Base-by-base conservation (phyloP, 1,140 invertebrate species). In the Colletes latitarsis region DNA sequence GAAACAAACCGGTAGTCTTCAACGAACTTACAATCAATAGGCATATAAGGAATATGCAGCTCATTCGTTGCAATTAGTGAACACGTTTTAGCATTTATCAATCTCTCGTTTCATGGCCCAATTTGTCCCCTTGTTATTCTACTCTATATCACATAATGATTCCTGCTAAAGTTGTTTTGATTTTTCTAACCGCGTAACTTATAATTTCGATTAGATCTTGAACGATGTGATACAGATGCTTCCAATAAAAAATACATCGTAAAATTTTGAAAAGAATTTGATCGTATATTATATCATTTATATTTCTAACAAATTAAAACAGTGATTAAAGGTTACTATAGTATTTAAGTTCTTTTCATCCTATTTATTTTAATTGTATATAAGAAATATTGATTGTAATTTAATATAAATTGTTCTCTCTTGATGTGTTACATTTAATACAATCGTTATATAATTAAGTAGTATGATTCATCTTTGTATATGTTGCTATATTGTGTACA, bases 21-120 rank as follows among this genome's bases (percentile, higher is more conserved):
- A 12, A 12, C 43, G 19, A 77, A 39, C 19, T 73, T 57, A 81
- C 62, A 85, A 85, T 84, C 67, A 71, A 84, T 85, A 85, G 74
- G 77, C 12, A 68, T 76, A 57, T 63, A 21, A 67, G 74, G 63
- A 84, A 72, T 49, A 41, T 78, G 58, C 49, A 67, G 46, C 70
- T 63, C 62, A 30, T 77, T 72, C 43, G 30, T 78, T 72, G 30
- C 57, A 72, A 57, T 77, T 39, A 43, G 6, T 46, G 39, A 71
- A 81, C 60, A 66, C 17, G 12, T 53, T 57, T 81, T 53, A 62
- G 39, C 58, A 2, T 76, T 76, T 70, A 15, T 82, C 52, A 21
- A 12, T 30, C 5, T 69, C 15, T 19, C 52, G 43, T 66, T 39
- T 30, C 52, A 39, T 14, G 4, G 6, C 12, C 12, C 10, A 12